Evolutionary conservation across 2,797 vertebrate species (phyloP).

Genomic region (Zenarchopterus dispar): DNA sequence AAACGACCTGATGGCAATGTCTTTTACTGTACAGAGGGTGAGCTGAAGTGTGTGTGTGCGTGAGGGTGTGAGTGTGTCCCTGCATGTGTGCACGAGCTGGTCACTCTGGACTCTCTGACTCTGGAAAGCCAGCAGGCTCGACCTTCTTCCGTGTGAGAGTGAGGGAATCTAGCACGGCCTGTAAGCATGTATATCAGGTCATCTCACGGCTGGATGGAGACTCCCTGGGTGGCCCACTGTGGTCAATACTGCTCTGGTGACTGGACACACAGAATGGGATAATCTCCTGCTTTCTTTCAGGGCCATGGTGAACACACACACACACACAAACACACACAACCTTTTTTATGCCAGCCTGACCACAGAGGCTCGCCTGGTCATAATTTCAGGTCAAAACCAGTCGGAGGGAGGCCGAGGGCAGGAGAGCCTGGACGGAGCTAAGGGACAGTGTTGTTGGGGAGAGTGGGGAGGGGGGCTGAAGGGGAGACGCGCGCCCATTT

Average conservation of each 20-base stretch:
- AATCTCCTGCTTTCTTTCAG: slow-evolving; percentile 84
- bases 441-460: slow-evolving; percentile 56
- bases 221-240: slow-evolving; percentile 84
- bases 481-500: slow-evolving; percentile 64
- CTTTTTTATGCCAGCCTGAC: slow-evolving; percentile 58
- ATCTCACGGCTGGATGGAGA: slow-evolving; percentile 85
- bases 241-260: slow-evolving; percentile 82
- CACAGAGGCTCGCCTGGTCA: slow-evolving; percentile 60
- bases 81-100: slow-evolving; percentile 30
- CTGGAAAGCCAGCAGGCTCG: slow-evolving; percentile 60
- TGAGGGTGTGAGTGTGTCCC: slow-evolving; percentile 31
- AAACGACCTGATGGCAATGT: slow-evolving; percentile 71
- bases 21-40: slow-evolving; percentile 58
- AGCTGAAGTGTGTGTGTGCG: slow-evolving; percentile 12
- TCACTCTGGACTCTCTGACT: slow-evolving; percentile 57
- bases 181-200: slow-evolving; percentile 85
- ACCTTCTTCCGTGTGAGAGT: slow-evolving; percentile 76
- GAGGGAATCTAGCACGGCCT: slow-evolving; percentile 82
- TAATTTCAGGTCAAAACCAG: slow-evolving; percentile 79
- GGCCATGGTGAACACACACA: slow-evolving; percentile 37
- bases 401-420: slow-evolving; percentile 51
- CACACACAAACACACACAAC: slow-evolving; percentile 28
- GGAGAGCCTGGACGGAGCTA: slow-evolving; percentile 40
- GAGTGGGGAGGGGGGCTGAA: slow-evolving; percentile 25
- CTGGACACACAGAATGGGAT: slow-evolving; percentile 83